A percentile compares a stretch with the other conserved stretches of the same genome.
Evolutionary conservation across 2,113 vertebrate species (phyloP).

Genomic region (Parotia lawesii): DNA sequence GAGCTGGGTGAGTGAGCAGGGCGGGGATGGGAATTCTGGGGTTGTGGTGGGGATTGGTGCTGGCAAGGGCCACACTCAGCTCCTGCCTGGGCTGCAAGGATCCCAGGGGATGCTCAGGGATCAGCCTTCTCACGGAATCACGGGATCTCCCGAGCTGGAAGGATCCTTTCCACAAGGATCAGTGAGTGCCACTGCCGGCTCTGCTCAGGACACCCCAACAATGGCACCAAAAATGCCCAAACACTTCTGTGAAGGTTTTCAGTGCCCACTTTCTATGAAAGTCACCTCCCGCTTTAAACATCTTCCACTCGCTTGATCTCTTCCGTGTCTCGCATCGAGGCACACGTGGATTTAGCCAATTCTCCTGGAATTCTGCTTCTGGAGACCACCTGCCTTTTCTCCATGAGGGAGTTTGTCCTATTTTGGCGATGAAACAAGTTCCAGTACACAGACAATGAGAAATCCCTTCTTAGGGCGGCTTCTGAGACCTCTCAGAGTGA

Average conservation of each 20-base stretch:
- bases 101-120: background rate
- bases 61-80: background rate
- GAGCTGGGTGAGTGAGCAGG: background rate
- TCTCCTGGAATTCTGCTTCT: background rate
- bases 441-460: background rate
- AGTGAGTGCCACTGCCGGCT: fast-evolving
- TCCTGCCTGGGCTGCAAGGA: background rate
- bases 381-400: background rate
- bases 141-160: background rate
- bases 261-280: background rate
- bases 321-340: background rate
- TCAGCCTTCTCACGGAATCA: fast-evolving
- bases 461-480: fast-evolving
- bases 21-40: background rate
- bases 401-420: background rate
- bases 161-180: background rate
- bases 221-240: background rate
- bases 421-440: background rate
- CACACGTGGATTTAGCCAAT: background rate
- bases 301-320: background rate
- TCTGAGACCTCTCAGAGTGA: background rate
- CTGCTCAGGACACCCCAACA: background rate
- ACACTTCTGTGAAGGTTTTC: background rate
- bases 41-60: background rate
- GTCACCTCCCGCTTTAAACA: background rate